These are phyloP conservation scores for Microtus pennsylvanicus DNA, from an alignment of 2,113 vertebrate species.

Conservation along the genomic window DNA sequence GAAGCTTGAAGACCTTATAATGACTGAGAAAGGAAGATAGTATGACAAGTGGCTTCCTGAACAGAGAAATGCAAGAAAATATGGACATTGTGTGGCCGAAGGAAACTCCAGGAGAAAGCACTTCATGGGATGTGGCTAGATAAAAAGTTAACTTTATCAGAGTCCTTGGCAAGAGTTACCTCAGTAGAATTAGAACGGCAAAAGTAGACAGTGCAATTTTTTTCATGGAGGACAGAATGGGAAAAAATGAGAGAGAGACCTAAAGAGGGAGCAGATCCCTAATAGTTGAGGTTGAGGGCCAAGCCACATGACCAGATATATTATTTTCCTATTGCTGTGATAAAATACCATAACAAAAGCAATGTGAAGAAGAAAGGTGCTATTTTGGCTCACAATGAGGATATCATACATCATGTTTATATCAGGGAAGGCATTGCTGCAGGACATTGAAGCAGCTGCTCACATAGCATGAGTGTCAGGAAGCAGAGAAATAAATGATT, in stretches of 20 bases:
- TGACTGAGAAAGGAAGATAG: not conserved
- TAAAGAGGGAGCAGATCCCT: not conserved
- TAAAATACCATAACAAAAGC: not conserved
- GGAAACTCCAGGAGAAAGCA: not conserved
- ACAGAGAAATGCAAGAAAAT: not conserved
- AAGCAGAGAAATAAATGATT: not conserved
- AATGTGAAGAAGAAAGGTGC: not conserved
- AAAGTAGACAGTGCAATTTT: not conserved
- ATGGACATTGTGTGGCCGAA: fast-evolving
- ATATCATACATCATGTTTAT: not conserved
- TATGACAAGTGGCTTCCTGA: not conserved
- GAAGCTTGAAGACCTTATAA: not conserved
- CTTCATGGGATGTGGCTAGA: not conserved
- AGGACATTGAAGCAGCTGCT: not conserved
- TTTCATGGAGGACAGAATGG: not conserved
- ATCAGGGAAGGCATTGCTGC: not conserved
- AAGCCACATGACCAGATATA: not conserved
- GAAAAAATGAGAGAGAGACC: not conserved
- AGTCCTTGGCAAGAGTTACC: not conserved
- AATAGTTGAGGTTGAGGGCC: not conserved
- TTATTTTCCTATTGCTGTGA: not conserved
- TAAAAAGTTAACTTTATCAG: not conserved
- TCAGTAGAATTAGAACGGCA: not conserved
- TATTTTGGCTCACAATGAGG: not conserved
- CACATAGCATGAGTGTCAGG: not conserved